Conservation (phyloP, 1,140 invertebrate species). For the Bicyclus anynana region DNA sequence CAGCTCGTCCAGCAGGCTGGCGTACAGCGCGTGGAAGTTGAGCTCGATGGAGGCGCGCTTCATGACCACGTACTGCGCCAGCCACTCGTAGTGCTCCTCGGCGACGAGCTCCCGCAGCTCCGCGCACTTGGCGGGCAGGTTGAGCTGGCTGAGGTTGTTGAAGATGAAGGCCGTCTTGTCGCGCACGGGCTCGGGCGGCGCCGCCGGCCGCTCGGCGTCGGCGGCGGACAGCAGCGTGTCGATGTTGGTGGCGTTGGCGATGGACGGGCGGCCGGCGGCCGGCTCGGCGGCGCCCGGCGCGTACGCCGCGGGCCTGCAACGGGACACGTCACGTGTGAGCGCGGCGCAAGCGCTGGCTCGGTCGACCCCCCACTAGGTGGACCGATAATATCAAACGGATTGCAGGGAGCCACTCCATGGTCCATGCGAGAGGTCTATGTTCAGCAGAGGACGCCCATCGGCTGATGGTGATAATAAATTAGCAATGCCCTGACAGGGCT, state of each 20-base stretch:
- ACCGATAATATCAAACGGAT: too few relatives aligned
- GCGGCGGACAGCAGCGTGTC: slow-evolving; percentile 97
- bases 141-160: slow-evolving; percentile 98
- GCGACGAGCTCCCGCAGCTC: slow-evolving; percentile 95
- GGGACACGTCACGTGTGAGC: too few relatives aligned
- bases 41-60: slow-evolving; percentile 98
- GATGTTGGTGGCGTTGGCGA: slow-evolving; percentile 98
- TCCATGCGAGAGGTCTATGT: too few relatives aligned
- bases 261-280: slow-evolving; percentile 85
- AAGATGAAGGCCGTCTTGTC: slow-evolving; percentile 99
- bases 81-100: slow-evolving; percentile 96
- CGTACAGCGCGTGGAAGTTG: slow-evolving; percentile 98
- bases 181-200: slow-evolving; percentile 90
- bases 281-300: too few relatives aligned
- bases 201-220: slow-evolving; percentile 93
- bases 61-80: slow-evolving; percentile 98
- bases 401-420: too few relatives aligned
- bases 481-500: too few relatives aligned
- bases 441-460: too few relatives aligned
- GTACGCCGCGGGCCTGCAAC: too few relatives aligned
- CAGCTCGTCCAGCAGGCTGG: slow-evolving; percentile 95
- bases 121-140: slow-evolving; percentile 96
- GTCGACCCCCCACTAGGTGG: too few relatives aligned
- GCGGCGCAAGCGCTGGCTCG: too few relatives aligned
- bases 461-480: too few relatives aligned